Base-by-base conservation (phyloP, 2,797 vertebrate species). In the Mastacembelus armatus region DNA sequence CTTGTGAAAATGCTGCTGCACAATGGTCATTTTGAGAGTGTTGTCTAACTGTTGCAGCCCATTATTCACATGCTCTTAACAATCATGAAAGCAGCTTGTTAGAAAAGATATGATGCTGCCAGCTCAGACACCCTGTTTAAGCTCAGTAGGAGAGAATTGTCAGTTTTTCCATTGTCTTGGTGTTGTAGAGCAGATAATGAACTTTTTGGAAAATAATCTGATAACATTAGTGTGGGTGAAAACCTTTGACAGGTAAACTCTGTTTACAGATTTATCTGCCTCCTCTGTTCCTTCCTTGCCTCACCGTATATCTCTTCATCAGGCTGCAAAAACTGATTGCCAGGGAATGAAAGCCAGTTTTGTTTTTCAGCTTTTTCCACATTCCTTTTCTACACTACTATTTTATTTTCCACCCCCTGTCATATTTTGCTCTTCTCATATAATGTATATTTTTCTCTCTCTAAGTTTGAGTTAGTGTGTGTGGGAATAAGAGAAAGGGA, bases 351-450 rank as follows among this genome's bases (percentile, higher is more conserved):
- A 69, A 83, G 58, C 18, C 54, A 49, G 57, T 76, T 70, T 69
- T 56, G 45, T 69, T 66, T 61, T 63, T 57, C 26, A 43, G 12
- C 21, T 72, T 66, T 58, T 63, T 57, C 26, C 43, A 15, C 26
- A 7, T 44, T 68, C 0, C 43, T 61, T 63, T 67, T 66, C 22
- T 45, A n/a, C n/a, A n/a, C n/a, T n/a, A 26, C 52, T 8, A 57
- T 78, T 74, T 48, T 51, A 65, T 71, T 64, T 66, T 50, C 45
- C 49, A 38, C 30, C 38, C 33, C 38, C 33, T 22, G 49, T 71
- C 50, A 80, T 87, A 69, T 84, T 42, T 14, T 24, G 45, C 45
- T 70, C 42, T 45, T 59, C 30, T 75, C 55, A 47, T 61, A 71
- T 83, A 73, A n/a, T n/a, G n/a, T 66, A 73, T 69, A 66, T 54